Conservation (phyloP, 2,888 invertebrate species). For the Scaptomyza cyrtandrae region DNA sequence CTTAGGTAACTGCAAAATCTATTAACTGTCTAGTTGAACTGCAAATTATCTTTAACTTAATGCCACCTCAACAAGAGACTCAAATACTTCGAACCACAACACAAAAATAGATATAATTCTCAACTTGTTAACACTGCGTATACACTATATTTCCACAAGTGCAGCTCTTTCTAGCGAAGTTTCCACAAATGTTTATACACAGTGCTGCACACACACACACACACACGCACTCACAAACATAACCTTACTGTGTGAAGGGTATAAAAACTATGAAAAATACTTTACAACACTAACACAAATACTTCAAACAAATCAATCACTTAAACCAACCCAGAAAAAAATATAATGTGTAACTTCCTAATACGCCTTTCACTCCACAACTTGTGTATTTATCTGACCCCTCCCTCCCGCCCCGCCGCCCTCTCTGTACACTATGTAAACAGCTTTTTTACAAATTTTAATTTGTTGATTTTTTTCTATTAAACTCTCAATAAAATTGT, state of each 20-base stretch:
- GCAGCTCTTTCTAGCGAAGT: background rate
- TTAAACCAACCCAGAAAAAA: slow-evolving; percentile 10
- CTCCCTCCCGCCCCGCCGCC: slow-evolving; percentile 5
- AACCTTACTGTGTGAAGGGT: slow-evolving; percentile 61
- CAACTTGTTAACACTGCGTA: slow-evolving; percentile 19
- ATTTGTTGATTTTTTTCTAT: slow-evolving; percentile 21
- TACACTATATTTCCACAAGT: slow-evolving; percentile 17
- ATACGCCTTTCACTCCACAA: slow-evolving; percentile 30
- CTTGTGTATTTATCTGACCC: slow-evolving; percentile 17
- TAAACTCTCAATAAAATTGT: slow-evolving; percentile 22
- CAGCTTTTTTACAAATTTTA: slow-evolving; percentile 35
- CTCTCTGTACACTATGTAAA: slow-evolving; percentile 35
- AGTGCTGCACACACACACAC: slow-evolving; percentile 19
- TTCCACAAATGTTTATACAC: slow-evolving; percentile 15
- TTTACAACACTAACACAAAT: slow-evolving; percentile 23
- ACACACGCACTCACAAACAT: slow-evolving; percentile 16
- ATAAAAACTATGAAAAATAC: slow-evolving; percentile 68
- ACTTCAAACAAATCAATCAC: slow-evolving; percentile 19
- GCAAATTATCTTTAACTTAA: slow-evolving; percentile 30
- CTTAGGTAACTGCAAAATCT: slow-evolving; percentile 43
- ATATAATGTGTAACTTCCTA: slow-evolving; percentile 16
- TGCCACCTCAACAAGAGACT: slow-evolving; percentile 13
- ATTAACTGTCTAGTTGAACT: slow-evolving; percentile 34
- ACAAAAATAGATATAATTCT: slow-evolving; percentile 7
- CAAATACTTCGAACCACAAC: slow-evolving; percentile 12